Percentiles rank a stretch among this genome's conserved stretches.
phyloP scores from a whole-genome alignment of 2,113 vertebrate genomes.

The Pelmatolapia mariae region DNA sequence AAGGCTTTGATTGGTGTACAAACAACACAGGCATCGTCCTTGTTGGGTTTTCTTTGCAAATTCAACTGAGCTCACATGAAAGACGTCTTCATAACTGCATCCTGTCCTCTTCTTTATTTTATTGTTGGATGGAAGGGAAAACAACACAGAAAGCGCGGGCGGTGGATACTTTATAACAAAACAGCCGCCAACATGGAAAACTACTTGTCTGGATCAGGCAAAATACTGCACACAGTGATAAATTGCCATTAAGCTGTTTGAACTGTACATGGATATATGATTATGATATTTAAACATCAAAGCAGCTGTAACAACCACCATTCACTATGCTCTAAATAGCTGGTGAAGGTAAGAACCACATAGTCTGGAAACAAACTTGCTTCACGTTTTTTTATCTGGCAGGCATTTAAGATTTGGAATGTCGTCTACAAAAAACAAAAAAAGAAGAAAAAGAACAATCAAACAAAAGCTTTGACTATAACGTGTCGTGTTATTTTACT shows the following conservation, averaged over 20 bases:
- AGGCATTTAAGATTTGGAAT: conserved; percentile 39
- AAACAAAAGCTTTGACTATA: conserved; percentile 12
- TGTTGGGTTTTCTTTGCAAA: background rate
- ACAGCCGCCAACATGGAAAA: background rate
- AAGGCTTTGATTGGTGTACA: background rate
- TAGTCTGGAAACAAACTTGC: background rate
- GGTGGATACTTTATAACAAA: background rate
- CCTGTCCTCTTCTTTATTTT: background rate
- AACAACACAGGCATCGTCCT: background rate
- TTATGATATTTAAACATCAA: background rate
- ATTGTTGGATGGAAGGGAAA: background rate
- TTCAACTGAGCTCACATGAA: background rate
- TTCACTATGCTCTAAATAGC: background rate
- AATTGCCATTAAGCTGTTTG: background rate
- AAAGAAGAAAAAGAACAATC: background rate
- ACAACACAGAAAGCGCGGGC: background rate
- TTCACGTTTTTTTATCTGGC: conserved; percentile 40
- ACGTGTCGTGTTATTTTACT: background rate
- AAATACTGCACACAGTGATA: background rate
- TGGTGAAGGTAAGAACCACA: background rate
- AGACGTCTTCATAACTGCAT: background rate
- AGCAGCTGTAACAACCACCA: background rate
- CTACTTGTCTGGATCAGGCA: background rate
- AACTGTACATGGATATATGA: background rate
- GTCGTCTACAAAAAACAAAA: conserved; percentile 7